Evolutionary conservation across 2,797 vertebrate genomes (phyloP).

Genomic region (Adelosebastes latens): DNA sequence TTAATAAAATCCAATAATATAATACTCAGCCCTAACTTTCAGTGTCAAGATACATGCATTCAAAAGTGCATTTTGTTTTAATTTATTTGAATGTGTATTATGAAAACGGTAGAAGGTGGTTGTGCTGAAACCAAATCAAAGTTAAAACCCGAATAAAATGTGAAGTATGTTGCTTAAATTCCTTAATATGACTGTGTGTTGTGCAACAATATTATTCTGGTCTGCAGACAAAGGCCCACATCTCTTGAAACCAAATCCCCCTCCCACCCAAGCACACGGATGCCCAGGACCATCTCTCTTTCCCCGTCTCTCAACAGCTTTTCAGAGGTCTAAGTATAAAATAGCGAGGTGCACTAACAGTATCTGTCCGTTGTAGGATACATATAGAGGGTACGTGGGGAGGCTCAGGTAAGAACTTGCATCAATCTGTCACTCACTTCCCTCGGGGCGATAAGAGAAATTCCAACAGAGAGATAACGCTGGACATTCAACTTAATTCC

Average conservation of each 20-base stretch:
- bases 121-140: background rate
- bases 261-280: conserved; percentile 84
- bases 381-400: conserved; percentile 81
- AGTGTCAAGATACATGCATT: background rate
- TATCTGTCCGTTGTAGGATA: conserved; percentile 89
- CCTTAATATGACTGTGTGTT: conserved; percentile 18
- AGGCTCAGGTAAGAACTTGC: conserved; percentile 86
- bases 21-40: background rate
- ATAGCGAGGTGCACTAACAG: conserved; percentile 83
- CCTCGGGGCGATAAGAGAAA: conserved; percentile 87
- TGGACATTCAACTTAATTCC: conserved; percentile 85
- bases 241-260: conserved; percentile 84
- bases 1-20: background rate
- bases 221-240: conserved; percentile 71
- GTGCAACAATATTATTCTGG: conserved; percentile 52
- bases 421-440: conserved; percentile 89
- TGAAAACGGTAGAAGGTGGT: background rate
- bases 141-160: background rate
- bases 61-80: background rate
- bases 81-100: background rate
- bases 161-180: conserved; percentile 17
- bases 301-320: conserved; percentile 90
- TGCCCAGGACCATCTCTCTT: conserved; percentile 84
- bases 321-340: conserved; percentile 89
- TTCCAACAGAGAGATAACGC: conserved; percentile 85